These are phyloP conservation scores for Oopsacas minuta DNA, from an alignment of 37 sponge, comb jelly and placozoan genomes.

Conservation along the genomic window DNA sequence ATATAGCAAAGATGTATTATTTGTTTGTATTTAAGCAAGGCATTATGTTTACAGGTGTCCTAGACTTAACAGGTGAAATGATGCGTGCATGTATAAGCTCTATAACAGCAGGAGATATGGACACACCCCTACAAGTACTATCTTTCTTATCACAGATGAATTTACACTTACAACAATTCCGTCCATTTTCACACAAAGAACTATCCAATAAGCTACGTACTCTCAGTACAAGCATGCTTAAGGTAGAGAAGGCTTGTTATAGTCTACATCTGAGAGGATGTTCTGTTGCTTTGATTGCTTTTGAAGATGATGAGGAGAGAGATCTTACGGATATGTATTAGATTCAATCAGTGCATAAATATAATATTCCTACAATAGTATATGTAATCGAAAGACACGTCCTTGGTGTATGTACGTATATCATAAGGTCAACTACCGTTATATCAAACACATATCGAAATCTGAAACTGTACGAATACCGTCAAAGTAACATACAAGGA, in stretches of 20 bases:
- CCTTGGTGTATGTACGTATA: too few relatives aligned
- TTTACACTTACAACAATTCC: constrained; percentile 28
- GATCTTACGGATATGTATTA: too few relatives aligned
- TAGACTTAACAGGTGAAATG: constrained; percentile 74
- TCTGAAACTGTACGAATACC: too few relatives aligned
- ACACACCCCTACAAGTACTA: constrained; percentile 28
- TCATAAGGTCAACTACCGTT: too few relatives aligned
- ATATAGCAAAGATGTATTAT: too few relatives aligned
- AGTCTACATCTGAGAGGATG: constrained; percentile 45
- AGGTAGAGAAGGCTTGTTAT: constrained; percentile 70
- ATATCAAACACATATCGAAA: too few relatives aligned
- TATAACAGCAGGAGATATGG: constrained; percentile 30
- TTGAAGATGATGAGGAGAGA: background rate
- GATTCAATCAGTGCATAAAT: too few relatives aligned
- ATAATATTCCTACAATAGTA: too few relatives aligned
- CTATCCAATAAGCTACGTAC: constrained; percentile 34
- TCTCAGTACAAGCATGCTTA: constrained; percentile 36
- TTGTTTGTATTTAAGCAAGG: too few relatives aligned
- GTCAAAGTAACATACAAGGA: background rate
- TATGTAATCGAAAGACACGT: too few relatives aligned
- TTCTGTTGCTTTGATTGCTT: background rate
- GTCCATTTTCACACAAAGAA: constrained; percentile 20
- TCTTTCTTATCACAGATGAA: constrained; percentile 41
- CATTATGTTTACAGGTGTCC: constrained; percentile 22
- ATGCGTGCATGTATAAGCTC: constrained; percentile 59